These are phyloP conservation scores for Drosophila ustulata DNA, from an alignment of 2,888 invertebrate genomes.

Conservation along the genomic window DNA sequence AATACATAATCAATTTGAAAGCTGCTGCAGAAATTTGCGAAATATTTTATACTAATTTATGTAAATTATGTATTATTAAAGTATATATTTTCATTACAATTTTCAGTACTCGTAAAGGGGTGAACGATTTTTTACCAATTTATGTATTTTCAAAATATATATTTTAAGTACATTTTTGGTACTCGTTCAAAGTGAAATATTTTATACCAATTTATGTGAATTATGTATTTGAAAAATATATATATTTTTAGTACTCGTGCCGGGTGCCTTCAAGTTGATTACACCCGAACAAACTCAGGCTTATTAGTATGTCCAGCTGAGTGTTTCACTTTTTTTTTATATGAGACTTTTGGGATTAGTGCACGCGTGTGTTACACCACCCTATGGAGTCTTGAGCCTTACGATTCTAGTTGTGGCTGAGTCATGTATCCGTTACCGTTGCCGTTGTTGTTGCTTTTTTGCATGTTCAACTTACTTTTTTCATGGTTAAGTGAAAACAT, in stretches of 20 bases:
- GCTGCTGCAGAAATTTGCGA: too few species aligned
- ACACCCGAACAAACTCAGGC: background rate
- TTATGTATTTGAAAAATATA: background rate
- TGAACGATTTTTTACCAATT: too few species aligned
- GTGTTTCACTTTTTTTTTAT: constrained; percentile 31
- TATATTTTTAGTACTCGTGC: background rate
- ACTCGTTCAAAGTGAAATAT: background rate
- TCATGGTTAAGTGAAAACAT: constrained; percentile 51
- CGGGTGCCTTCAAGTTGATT: constrained; percentile 13
- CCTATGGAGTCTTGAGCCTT: constrained; percentile 27
- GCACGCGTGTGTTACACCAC: constrained; percentile 12
- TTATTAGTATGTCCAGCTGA: constrained; percentile 27
- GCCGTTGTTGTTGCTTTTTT: constrained; percentile 17
- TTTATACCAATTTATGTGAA: background rate
- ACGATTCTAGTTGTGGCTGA: constrained; percentile 8
- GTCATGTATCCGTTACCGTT: constrained; percentile 13
- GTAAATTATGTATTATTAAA: too few species aligned
- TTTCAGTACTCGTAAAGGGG: too few species aligned
- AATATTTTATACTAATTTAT: too few species aligned
- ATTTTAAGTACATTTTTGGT: too few species aligned
- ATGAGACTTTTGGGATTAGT: constrained; percentile 56
- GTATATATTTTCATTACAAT: too few species aligned
- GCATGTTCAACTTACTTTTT: constrained; percentile 32
- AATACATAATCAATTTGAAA: background rate
- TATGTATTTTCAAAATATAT: too few species aligned